A percentile compares a stretch with the other conserved stretches of the same genome.
These are phyloP conservation scores for Scolopax rusticola DNA, from an alignment of 2,797 vertebrate species.

Conservation along the genomic window DNA sequence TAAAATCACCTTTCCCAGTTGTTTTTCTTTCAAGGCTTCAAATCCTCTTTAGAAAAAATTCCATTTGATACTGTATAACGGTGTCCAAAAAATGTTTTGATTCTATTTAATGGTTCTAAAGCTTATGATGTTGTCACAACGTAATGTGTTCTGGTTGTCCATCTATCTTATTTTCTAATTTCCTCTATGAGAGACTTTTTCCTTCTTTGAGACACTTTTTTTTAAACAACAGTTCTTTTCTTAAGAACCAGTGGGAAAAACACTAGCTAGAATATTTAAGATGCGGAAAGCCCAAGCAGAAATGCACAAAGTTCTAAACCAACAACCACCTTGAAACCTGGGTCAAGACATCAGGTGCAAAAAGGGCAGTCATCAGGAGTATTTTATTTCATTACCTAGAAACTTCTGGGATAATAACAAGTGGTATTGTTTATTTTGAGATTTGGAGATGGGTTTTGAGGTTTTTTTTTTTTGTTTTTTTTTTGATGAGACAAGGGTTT, in stretches of 20 bases:
- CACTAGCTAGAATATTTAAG: slow-evolving; percentile 61
- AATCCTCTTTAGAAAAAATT: slow-evolving; percentile 14
- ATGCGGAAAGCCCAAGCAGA: slow-evolving; percentile 6
- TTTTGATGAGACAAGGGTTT: background rate
- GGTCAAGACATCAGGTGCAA: slow-evolving; percentile 75
- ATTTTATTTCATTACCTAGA: slow-evolving; percentile 47
- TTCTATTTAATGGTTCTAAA: slow-evolving; percentile 46
- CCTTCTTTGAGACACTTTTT: background rate
- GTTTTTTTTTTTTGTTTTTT: too few species aligned
- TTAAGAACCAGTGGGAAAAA: slow-evolving; percentile 26
- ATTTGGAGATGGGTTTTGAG: background rate
- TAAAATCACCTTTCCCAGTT: background rate
- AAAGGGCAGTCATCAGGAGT: slow-evolving; percentile 67
- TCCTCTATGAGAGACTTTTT: background rate
- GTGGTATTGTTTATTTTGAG: background rate
- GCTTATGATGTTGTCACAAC: slow-evolving; percentile 10
- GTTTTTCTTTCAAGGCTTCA: slow-evolving; percentile 19
- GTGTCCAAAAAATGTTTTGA: slow-evolving; percentile 18
- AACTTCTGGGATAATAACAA: slow-evolving; percentile 60
- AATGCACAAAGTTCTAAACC: slow-evolving; percentile 63
- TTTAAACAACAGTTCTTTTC: slow-evolving; percentile 25
- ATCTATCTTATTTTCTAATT: slow-evolving; percentile 15
- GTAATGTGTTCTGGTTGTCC: background rate
- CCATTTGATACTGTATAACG: background rate
- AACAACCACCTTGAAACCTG: slow-evolving; percentile 65